These are phyloP conservation scores for Drosophila grimshawi DNA, from an alignment of 1,140 invertebrate genomes.

Conservation along the genomic window DNA sequence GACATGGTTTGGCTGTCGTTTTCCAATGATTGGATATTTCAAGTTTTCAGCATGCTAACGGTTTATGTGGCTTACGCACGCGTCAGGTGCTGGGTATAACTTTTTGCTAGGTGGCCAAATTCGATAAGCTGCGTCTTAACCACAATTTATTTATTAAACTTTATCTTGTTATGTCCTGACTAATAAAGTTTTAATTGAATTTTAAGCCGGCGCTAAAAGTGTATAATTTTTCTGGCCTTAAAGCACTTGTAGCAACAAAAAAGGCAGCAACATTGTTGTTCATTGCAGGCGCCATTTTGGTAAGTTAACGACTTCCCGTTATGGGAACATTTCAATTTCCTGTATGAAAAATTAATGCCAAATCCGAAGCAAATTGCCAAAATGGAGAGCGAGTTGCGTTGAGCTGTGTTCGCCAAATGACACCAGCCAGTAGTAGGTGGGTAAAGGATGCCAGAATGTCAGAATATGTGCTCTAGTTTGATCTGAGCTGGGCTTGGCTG, in stretches of 20 bases:
- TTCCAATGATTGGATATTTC: slow-evolving; percentile 30
- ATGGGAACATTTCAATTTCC: slow-evolving; percentile 82
- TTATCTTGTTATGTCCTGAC: slow-evolving; percentile 25
- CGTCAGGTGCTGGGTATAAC: not conserved
- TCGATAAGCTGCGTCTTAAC: slow-evolving; percentile 25
- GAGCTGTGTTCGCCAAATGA: slow-evolving; percentile 50
- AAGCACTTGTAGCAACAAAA: not conserved
- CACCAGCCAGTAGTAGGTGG: slow-evolving; percentile 58
- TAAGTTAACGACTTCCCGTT: slow-evolving; percentile 70
- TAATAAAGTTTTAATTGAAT: slow-evolving; percentile 79
- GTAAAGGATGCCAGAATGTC: slow-evolving; percentile 64
- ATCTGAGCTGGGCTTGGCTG: not conserved
- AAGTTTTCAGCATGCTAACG: slow-evolving; percentile 1
- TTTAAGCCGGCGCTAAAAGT: slow-evolving; percentile 48
- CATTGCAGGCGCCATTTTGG: slow-evolving; percentile 27
- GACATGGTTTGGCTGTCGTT: slow-evolving; percentile 33
- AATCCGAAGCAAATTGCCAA: slow-evolving; percentile 77
- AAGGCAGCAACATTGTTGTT: slow-evolving; percentile 13
- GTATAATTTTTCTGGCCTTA: slow-evolving; percentile 27
- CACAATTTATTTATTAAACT: slow-evolving; percentile 27
- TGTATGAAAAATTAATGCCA: slow-evolving; percentile 81
- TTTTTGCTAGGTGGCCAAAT: slow-evolving; percentile 17
- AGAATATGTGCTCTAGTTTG: not conserved
- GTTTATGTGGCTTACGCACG: too few relatives aligned
- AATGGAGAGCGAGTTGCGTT: slow-evolving; percentile 30